Conservation (phyloP, 2,797 vertebrate genomes). For the Silurus aristotelis region DNA sequence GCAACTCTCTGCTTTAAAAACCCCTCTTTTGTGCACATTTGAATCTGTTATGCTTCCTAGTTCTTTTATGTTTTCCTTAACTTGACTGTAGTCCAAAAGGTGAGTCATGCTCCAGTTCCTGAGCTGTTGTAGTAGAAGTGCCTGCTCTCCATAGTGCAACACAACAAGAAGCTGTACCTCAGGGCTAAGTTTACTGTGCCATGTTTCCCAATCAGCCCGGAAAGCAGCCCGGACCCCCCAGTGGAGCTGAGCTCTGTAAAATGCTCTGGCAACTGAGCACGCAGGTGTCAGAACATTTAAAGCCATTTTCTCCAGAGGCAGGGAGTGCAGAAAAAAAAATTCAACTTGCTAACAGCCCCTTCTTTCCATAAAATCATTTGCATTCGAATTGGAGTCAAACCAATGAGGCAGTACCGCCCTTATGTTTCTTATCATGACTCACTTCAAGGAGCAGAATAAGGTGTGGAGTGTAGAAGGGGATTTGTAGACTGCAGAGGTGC, state of each 20-base stretch:
- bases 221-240: slow-evolving; percentile 36
- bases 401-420: slow-evolving; percentile 7
- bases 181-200: slow-evolving; percentile 39
- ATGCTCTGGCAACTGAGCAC: slow-evolving; percentile 14
- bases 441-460: slow-evolving; percentile 37
- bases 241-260: slow-evolving; percentile 43
- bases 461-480: slow-evolving; percentile 33
- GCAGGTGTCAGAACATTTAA: slow-evolving; percentile 55
- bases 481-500: slow-evolving; percentile 34
- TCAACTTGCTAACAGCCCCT: slow-evolving; percentile 13
- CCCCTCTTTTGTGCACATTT: slow-evolving; percentile 19
- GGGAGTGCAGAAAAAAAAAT: background rate
- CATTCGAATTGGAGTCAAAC: slow-evolving; percentile 34
- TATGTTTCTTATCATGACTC: slow-evolving; percentile 40
- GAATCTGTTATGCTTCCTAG: slow-evolving; percentile 35
- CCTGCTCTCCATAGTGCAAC: slow-evolving; percentile 22
- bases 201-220: slow-evolving; percentile 34
- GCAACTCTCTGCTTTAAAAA: slow-evolving; percentile 25
- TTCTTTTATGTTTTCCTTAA: slow-evolving; percentile 31
- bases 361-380: slow-evolving; percentile 45
- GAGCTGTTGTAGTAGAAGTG: slow-evolving; percentile 28
- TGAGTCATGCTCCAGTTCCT: slow-evolving; percentile 46
- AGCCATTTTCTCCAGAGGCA: slow-evolving; percentile 33
- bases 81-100: slow-evolving; percentile 41
- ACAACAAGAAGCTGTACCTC: slow-evolving; percentile 17